phyloP scores from a whole-genome alignment of 2,113 vertebrate genomes.

The Henicopernis longicauda region DNA sequence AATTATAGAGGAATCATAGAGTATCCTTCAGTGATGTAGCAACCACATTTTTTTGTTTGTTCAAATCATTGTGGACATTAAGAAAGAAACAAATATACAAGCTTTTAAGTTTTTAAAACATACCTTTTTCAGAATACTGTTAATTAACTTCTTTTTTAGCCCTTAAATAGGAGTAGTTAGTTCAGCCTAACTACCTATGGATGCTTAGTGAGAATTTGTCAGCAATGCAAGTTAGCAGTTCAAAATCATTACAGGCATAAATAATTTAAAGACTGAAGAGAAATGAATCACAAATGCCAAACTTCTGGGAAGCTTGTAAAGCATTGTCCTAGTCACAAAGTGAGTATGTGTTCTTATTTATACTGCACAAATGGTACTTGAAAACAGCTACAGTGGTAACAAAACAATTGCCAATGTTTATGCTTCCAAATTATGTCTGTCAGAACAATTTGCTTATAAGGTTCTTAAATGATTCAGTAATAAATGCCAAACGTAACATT shows the following conservation, averaged over 20 bases:
- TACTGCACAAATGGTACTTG: neutral
- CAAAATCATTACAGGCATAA: neutral
- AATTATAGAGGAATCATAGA: neutral
- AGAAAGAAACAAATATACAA: neutral
- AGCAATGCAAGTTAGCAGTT: neutral
- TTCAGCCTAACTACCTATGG: neutral
- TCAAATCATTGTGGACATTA: neutral
- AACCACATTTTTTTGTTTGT: neutral
- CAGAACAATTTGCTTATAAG: neutral
- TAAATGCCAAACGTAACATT: neutral
- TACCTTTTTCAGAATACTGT: neutral
- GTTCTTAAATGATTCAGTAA: conserved; percentile 5
- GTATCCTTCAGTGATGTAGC: neutral
- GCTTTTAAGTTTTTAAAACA: neutral
- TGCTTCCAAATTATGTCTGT: conserved; percentile 14
- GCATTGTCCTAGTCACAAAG: neutral
- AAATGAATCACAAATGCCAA: neutral
- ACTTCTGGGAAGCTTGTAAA: neutral
- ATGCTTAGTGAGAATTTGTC: neutral
- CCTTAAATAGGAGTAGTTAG: neutral
- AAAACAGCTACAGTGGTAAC: neutral
- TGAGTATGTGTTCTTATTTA: neutral
- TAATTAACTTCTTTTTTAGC: neutral
- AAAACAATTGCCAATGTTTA: conserved; percentile 10
- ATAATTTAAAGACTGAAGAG: neutral